phyloP scores from a whole-genome alignment of 2,113 vertebrate genomes.

The Felis catus region F.catus_Fca126_mat1.0 CM031420.1:8032501-8033000 shows the following conservation, averaged over 20 bases:
- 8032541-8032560: no score
- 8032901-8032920: not conserved
- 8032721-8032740: rapidly evolving
- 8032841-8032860: not conserved
- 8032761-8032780: not conserved
- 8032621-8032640: not conserved
- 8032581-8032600: rapidly evolving
- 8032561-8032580: not conserved
- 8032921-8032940: no score
- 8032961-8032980: not conserved
- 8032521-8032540: not conserved
- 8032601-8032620: not conserved
- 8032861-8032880: rapidly evolving
- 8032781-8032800: not conserved
- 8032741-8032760: not conserved
- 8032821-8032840: not conserved
- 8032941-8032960: not conserved
- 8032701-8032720: rapidly evolving
- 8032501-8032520: not conserved
- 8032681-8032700: not conserved
- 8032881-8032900: not conserved
- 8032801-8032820: not conserved
- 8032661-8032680: not conserved
- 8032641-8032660: not conserved
- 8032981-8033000: not conserved